These are phyloP conservation scores for Romanogobio albipinnatus DNA, from an alignment of 2,113 vertebrate species.

Conservation along the genomic window DNA sequence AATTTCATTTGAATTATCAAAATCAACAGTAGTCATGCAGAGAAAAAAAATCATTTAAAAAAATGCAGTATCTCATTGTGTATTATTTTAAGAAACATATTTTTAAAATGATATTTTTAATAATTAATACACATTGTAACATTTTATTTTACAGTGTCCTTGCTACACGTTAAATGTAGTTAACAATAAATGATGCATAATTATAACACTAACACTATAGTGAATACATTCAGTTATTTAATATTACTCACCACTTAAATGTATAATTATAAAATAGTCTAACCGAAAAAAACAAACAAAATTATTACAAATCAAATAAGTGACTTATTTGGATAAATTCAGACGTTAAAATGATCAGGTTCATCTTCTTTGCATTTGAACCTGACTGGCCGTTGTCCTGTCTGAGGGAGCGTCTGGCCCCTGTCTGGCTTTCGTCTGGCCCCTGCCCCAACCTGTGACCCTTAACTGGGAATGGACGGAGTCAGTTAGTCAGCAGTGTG, in stretches of 20 bases:
- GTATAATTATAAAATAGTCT: not conserved
- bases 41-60: constrained; percentile 55
- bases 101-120: too few relatives aligned
- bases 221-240: too few relatives aligned
- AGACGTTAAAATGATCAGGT: not conserved
- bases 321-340: not conserved
- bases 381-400: constrained; percentile 49
- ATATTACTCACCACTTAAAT: too few relatives aligned
- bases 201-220: too few relatives aligned
- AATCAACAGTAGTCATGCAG: constrained; percentile 66
- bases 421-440: constrained; percentile 49
- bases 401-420: constrained; percentile 55
- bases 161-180: too few relatives aligned
- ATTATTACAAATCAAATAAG: not conserved
- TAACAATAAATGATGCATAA: too few relatives aligned
- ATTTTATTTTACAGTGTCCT: too few relatives aligned
- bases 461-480: constrained; percentile 56
- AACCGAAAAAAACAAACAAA: not conserved
- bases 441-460: constrained; percentile 59
- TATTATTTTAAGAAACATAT: too few relatives aligned
- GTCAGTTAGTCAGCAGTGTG: constrained; percentile 55
- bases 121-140: too few relatives aligned
- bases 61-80: not conserved
- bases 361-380: constrained; percentile 45
- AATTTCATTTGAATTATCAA: constrained; percentile 63